These are phyloP conservation scores for Paracyclopina nana DNA, from an alignment of 1,140 invertebrate genomes.

Conservation along the genomic window DNA sequence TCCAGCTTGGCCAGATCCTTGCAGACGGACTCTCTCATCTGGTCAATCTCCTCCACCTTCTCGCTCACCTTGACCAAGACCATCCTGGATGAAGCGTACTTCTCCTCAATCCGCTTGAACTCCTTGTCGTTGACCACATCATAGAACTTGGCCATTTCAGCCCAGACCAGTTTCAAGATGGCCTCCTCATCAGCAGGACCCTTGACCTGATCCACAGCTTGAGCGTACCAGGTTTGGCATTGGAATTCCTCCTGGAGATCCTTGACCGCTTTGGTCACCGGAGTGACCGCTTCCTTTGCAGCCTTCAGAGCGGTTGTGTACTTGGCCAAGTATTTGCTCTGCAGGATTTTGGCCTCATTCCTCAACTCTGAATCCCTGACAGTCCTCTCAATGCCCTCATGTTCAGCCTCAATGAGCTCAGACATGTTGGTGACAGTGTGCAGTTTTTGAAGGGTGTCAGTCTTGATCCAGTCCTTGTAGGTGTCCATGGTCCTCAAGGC, in stretches of 20 bases:
- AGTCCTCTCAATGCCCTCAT: constrained; percentile 29
- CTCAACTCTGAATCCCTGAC: constrained; percentile 32
- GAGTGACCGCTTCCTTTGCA: constrained; percentile 13
- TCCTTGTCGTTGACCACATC: constrained; percentile 13
- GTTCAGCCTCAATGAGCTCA: constrained; percentile 29
- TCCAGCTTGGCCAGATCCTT: constrained; percentile 25
- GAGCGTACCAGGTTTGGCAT: constrained; percentile 5
- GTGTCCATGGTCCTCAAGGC: constrained; percentile 35
- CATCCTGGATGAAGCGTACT: constrained; percentile 16
- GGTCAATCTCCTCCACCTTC: constrained; percentile 28
- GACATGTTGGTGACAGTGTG: constrained; percentile 46
- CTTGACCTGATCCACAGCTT: neutral
- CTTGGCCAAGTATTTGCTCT: constrained; percentile 39
- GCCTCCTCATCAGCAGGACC: constrained; percentile 1
- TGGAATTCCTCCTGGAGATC: constrained; percentile 10
- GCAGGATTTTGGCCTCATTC: constrained; percentile 32
- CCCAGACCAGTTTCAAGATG: constrained; percentile 24
- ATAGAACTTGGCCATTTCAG: constrained; percentile 25
- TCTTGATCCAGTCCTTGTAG: constrained; percentile 32
- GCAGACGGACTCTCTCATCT: constrained; percentile 25
- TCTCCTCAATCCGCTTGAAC: constrained; percentile 10
- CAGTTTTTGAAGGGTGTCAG: constrained; percentile 39
- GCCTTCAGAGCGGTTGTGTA: constrained; percentile 23
- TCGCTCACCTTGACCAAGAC: constrained; percentile 22
- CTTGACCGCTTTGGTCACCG: constrained; percentile 22